phyloP scores from a whole-genome alignment of 2,797 vertebrate species.

The Okamejei kenojei region DNA sequence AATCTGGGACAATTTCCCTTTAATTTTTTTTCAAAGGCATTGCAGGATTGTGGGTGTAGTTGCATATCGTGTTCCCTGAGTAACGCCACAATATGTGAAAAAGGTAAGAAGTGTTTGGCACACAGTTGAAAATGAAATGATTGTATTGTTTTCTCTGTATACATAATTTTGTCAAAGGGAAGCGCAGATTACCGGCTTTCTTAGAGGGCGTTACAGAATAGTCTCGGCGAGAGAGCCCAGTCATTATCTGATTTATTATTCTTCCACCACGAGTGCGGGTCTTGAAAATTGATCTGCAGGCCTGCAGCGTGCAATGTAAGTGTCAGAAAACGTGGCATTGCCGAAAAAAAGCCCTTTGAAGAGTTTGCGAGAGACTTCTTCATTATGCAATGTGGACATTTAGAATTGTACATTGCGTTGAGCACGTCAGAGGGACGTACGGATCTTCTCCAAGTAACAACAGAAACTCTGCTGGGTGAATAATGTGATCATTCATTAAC shows the following conservation, averaged over 20 bases:
- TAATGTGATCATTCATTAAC: background rate
- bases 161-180: background rate
- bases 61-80: background rate
- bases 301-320: background rate
- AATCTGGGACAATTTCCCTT: background rate
- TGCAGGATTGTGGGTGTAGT: conserved; percentile 28
- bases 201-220: background rate
- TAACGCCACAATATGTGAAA: conserved; percentile 12
- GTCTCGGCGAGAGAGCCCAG: background rate
- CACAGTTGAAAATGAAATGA: background rate
- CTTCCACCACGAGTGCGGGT: background rate
- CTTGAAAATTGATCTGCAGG: background rate
- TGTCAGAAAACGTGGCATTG: background rate
- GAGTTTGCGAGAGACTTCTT: background rate
- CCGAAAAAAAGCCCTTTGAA: background rate
- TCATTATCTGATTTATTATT: background rate
- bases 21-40: conserved; percentile 16
- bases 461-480: too few species aligned
- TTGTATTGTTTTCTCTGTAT: background rate
- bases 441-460: background rate
- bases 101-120: conserved; percentile 24
- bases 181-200: background rate
- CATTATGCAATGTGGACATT: background rate
- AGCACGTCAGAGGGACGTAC: background rate
- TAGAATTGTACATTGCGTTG: background rate